Evolutionary conservation across 2,797 vertebrate genomes (phyloP).

Genomic region (Cryptoprocta ferox): DNA sequence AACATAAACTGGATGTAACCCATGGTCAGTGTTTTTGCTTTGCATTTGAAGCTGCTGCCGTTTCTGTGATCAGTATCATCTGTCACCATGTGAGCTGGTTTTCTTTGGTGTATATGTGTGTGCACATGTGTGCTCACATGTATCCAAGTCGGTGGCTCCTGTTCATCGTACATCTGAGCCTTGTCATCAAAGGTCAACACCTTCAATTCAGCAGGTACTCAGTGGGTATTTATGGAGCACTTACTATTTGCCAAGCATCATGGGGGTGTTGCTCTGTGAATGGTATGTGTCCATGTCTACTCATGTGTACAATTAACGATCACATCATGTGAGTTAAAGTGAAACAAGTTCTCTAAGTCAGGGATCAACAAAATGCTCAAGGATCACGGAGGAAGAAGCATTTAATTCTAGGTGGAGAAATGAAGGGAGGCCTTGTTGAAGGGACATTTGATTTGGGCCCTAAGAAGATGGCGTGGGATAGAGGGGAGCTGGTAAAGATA

Average conservation of each 20-base stretch:
- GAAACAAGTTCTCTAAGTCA: neutral
- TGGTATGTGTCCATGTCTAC: neutral
- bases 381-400: neutral
- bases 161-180: neutral
- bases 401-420: neutral
- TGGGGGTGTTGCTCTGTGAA: fast-evolving
- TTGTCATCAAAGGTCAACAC: neutral
- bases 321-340: neutral
- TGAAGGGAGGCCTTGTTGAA: neutral
- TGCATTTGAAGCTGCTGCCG: neutral
- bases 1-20: neutral
- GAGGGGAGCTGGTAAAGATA: neutral
- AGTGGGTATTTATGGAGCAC: neutral
- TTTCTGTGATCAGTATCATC: neutral
- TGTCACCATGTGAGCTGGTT: neutral
- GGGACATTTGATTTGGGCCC: neutral
- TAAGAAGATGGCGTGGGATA: neutral
- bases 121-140: neutral
- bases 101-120: neutral
- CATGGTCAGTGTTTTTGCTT: neutral
- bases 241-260: neutral
- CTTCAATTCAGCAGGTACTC: neutral
- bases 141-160: neutral
- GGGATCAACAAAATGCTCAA: neutral
- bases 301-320: neutral